phyloP scores from a whole-genome alignment of 2,113 vertebrate genomes.

The Myotis davidii region DNA sequence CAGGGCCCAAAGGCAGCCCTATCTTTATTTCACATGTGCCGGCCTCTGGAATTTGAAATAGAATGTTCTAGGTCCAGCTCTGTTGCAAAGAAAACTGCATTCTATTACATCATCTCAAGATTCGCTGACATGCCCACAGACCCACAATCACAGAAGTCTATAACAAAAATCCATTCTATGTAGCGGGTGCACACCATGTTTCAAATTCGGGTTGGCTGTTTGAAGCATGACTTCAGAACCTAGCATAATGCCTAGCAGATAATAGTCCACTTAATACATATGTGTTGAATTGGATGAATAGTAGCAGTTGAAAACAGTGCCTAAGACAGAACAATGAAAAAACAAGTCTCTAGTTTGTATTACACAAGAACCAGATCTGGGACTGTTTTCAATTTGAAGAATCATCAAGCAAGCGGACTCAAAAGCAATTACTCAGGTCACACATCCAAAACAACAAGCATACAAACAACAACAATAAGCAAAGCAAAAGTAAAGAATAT shows the following conservation, averaged over 20 bases:
- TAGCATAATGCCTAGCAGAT: background rate
- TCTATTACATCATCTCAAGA: slow-evolving; percentile 3
- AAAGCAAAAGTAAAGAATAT: background rate
- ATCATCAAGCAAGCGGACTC: background rate
- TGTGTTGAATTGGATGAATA: background rate
- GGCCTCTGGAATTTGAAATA: background rate
- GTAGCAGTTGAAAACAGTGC: background rate
- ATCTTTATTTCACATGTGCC: background rate
- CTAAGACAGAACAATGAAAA: slow-evolving; percentile 15
- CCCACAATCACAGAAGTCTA: background rate
- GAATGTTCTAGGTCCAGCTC: slow-evolving; percentile 9
- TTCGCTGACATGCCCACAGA: background rate
- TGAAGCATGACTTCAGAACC: background rate
- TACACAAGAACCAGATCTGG: background rate
- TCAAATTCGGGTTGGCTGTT: slow-evolving; percentile 3
- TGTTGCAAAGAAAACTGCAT: slow-evolving; percentile 19
- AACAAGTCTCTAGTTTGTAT: background rate
- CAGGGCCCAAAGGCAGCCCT: background rate
- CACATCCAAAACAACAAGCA: background rate
- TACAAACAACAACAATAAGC: background rate
- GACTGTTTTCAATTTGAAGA: slow-evolving; percentile 34
- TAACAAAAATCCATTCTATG: background rate
- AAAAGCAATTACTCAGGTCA: background rate
- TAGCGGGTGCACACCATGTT: background rate
- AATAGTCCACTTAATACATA: background rate